Conservation (phyloP, 2,113 vertebrate species). For the Heterotis niloticus region DNA sequence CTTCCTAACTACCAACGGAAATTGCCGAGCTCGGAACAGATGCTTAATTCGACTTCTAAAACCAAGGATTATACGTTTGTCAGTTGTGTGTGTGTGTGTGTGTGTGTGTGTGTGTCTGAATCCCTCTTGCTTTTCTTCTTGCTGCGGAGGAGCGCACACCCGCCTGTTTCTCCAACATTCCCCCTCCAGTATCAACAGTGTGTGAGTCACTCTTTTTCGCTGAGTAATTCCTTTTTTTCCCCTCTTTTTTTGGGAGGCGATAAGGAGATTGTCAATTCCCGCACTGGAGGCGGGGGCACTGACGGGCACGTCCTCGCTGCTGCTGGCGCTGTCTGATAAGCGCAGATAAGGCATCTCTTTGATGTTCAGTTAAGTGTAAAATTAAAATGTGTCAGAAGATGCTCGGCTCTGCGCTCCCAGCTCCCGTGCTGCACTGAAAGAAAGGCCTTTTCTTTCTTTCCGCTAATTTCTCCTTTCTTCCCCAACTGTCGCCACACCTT, state of each 20-base stretch:
- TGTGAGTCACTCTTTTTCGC: slow-evolving; percentile 41
- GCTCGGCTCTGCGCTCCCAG: slow-evolving; percentile 13
- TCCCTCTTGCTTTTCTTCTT: not conserved
- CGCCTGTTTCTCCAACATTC: slow-evolving; percentile 22
- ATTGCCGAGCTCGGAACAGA: not conserved
- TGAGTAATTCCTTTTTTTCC: slow-evolving; percentile 39
- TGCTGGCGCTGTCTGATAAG: slow-evolving; percentile 46
- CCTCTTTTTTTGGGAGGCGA: slow-evolving; percentile 2
- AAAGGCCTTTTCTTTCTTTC: slow-evolving; percentile 30
- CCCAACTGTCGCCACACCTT: not conserved
- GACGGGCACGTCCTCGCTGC: slow-evolving; percentile 29
- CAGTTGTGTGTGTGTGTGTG: not conserved
- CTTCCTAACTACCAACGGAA: not conserved
- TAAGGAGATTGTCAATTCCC: slow-evolving; percentile 33
- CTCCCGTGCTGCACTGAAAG: slow-evolving; percentile 28
- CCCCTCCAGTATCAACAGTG: slow-evolving; percentile 44
- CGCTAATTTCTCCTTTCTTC: slow-evolving; percentile 15
- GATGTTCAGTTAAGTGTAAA: slow-evolving; percentile 57
- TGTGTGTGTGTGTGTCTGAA: not conserved
- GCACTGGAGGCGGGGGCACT: slow-evolving; percentile 16
- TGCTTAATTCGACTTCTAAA: slow-evolving; percentile 3
- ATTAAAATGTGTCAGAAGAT: slow-evolving; percentile 51
- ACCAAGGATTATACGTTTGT: not conserved
- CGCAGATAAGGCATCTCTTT: slow-evolving; percentile 48
- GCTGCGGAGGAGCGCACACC: slow-evolving; percentile 1